phyloP scores from a whole-genome alignment of 2,797 vertebrate species.

The Masticophis lateralis region DNA sequence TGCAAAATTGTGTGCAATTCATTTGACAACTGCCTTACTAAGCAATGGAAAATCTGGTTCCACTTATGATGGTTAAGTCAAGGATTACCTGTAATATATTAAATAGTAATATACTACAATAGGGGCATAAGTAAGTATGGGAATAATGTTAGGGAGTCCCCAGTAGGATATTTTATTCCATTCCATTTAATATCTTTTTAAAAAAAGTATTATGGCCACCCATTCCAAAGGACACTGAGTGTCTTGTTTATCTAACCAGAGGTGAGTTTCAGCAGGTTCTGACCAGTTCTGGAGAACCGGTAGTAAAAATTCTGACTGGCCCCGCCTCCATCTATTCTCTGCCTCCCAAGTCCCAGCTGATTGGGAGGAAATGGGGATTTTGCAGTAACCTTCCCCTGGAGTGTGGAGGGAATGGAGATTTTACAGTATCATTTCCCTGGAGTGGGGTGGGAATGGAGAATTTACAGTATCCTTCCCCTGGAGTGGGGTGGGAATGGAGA shows the following conservation, averaged over 20 bases:
- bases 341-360: too few species aligned
- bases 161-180: neutral
- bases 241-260: neutral
- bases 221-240: neutral
- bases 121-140: neutral
- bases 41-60: neutral
- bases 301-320: too few species aligned
- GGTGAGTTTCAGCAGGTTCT: too few species aligned
- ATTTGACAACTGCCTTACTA: neutral
- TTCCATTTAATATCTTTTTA: neutral
- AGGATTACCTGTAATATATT: neutral
- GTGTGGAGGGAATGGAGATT: too few species aligned
- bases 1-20: neutral
- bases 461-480: too few species aligned
- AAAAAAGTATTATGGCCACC: neutral
- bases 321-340: too few species aligned
- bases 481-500: too few species aligned
- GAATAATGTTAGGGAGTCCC: neutral
- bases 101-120: neutral
- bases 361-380: too few species aligned
- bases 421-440: too few species aligned
- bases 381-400: too few species aligned
- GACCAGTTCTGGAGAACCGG: too few species aligned
- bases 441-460: too few species aligned
- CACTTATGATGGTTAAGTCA: neutral